Evolutionary conservation across 1,140 invertebrate species (phyloP), one percentile per base, ranked within the genome.

Genomic region (Cardiocondyla obscurior): DNA sequence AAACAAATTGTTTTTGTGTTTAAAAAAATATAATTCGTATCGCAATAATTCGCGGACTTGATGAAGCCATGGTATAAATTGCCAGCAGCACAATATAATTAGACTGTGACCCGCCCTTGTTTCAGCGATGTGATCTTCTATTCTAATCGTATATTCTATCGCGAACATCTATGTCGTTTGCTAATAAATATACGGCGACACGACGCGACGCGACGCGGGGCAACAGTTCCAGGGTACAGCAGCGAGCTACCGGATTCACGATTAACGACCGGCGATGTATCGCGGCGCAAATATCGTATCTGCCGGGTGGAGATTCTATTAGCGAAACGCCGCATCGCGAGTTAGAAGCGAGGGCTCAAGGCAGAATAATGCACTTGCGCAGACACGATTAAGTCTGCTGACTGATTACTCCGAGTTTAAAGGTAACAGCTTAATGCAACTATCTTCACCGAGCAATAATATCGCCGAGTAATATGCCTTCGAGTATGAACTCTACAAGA

Each of bases 221-320:
- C 30, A 65, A 65, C 19, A 65, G 44, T 65, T 65, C 58, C 74
- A 77, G 46, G 30, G 60, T 67, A 33, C 53, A 79, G 22, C 44
- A 39, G 74, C 46, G 10, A 53, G 84, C 76, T 87, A 79, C 77
- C 39, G 49, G 42, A 82, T 82, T 76, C 77, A 46, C 79, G 79
- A 86, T 86, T 85, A 85, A 85, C 77, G 85, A 85, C 65, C 84
- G 69, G 12, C 46, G 16, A 74, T 82, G 77, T 44, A 77, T 76
- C 72, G 79, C 73, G 12, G 30, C 57, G 84, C 30, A 72, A 79
- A 86, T 87, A 86, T 83, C 81, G 69, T 64, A 49, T 83, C 79
- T 53, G 55, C 55, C 65, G 57, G 44, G 22, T 51, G 19, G 57
- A 86, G 53, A 86, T 86, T 86, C 85, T 83, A 73, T 87, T 86